These are phyloP conservation scores for Sanderia malayensis DNA, from an alignment of 30 jellyfish, hydroid and myxozoan genomes.

Conservation along the genomic window DNA sequence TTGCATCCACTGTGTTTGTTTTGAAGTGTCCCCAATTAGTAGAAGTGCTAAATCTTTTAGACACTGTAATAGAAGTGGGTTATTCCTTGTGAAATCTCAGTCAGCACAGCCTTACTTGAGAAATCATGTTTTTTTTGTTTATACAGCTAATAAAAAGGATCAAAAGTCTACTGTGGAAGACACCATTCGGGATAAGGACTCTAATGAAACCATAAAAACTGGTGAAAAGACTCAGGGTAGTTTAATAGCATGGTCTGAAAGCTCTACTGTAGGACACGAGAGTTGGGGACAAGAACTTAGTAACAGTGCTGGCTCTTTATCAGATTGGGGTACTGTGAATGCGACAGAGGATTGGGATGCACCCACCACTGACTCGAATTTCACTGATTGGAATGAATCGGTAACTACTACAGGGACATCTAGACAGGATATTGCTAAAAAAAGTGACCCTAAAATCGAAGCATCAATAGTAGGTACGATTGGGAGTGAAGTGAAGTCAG, in stretches of 20 bases:
- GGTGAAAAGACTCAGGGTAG: constrained; percentile 10
- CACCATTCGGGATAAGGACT: constrained; percentile 29
- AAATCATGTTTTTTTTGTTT: too few species aligned
- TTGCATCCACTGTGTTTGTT: too few species aligned
- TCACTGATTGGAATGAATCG: constrained; percentile 37
- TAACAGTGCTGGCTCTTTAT: constrained; percentile 31
- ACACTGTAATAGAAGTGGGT: too few species aligned
- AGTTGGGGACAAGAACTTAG: constrained; percentile 67
- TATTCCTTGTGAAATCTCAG: too few species aligned
- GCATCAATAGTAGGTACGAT: constrained; percentile 36
- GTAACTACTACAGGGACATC: neutral
- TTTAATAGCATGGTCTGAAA: constrained; percentile 38
- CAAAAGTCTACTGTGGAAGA: constrained; percentile 17
- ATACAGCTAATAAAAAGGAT: constrained; percentile 16
- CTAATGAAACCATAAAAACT: constrained; percentile 8
- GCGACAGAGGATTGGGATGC: constrained; percentile 93
- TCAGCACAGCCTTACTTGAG: too few species aligned
- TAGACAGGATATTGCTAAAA: neutral
- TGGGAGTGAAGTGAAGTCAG: constrained; percentile 58
- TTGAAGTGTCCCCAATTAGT: too few species aligned
- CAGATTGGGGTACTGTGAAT: constrained; percentile 86
- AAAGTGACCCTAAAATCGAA: constrained; percentile 16
- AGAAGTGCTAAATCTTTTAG: too few species aligned
- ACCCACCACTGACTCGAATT: constrained; percentile 44
- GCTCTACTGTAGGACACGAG: constrained; percentile 27